Conservation (phyloP, 2,888 invertebrate species). For the Balanococcus diminutus region DNA sequence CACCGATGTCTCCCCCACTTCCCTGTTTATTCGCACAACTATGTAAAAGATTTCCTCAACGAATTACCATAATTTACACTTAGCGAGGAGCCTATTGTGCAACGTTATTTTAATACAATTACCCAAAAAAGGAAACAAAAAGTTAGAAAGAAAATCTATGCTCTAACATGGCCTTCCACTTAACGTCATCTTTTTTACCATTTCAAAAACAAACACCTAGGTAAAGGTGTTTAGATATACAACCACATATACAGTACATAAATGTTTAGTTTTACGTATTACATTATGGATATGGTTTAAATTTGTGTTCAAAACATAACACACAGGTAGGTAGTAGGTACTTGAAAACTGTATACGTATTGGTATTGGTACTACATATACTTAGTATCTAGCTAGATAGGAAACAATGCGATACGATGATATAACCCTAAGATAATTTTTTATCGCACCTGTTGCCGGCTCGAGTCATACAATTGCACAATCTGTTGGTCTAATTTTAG, state of each 20-base stretch:
- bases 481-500: constrained; percentile 12
- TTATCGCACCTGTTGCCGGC: neutral
- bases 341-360: neutral
- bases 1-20: neutral
- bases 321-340: no score
- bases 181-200: neutral
- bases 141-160: neutral
- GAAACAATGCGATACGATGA: neutral
- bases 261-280: no score
- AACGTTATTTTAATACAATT: neutral
- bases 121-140: neutral
- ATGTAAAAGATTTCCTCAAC: neutral
- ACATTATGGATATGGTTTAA: constrained; percentile 20
- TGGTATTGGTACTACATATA: no score
- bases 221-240: neutral
- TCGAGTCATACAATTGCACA: neutral
- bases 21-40: neutral
- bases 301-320: no score
- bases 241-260: neutral
- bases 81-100: neutral
- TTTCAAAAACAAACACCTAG: neutral
- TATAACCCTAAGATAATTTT: constrained; percentile 31
- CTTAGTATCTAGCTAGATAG: neutral
- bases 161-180: neutral
- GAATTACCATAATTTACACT: neutral